Base-by-base conservation (phyloP, 2,113 vertebrate genomes). In the Ciconia maguari region DNA sequence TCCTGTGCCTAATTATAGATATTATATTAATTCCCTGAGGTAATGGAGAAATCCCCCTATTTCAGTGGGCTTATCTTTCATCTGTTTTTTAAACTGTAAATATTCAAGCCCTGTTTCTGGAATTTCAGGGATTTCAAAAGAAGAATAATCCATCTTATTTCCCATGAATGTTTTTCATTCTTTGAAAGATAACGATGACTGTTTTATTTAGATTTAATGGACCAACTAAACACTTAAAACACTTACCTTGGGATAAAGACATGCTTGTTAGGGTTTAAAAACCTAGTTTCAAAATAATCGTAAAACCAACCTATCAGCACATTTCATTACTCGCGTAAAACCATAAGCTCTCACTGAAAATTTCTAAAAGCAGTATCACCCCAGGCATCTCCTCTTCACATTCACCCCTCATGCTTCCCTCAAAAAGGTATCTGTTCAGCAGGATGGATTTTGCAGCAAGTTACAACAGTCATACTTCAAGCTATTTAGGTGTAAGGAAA, bases 41-140 rank as follows among this genome's bases (percentile, higher is more conserved):
- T 66, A 70, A 90, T 71, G 42, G 68, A 94, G 85, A 95, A 92
- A 88, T 89, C 60, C 61, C 82, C 76, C 32, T 81, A 13, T 84
- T 83, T 81, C 64, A 2, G 22, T 34, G 41, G 74, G 44, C 30
- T 92, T 93, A 83, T 68, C 88, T 95, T 83, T 86, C 75, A 92
- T 92, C 90, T 96, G 10, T 10, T 70, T 80, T 54, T 86, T 48
- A 78, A 83, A 78, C 61, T 84, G 68, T 74, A 93, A 78, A 89
- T 92, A 93, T 75, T 87, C 60, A 75, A 94, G 38, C 60, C 55
- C 64, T 20, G 57, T 76, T 90, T 60, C 34, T 83, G 83, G 66
- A 84, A 88, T 96, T 88, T 55, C 55, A 83, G 75, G 70, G 79
- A 64, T 92, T 84, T 95, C 92, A 83, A 86, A 89, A 54, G 89